Base-by-base conservation (phyloP, 2,113 vertebrate species). In the Ptyas mucosa region DNA sequence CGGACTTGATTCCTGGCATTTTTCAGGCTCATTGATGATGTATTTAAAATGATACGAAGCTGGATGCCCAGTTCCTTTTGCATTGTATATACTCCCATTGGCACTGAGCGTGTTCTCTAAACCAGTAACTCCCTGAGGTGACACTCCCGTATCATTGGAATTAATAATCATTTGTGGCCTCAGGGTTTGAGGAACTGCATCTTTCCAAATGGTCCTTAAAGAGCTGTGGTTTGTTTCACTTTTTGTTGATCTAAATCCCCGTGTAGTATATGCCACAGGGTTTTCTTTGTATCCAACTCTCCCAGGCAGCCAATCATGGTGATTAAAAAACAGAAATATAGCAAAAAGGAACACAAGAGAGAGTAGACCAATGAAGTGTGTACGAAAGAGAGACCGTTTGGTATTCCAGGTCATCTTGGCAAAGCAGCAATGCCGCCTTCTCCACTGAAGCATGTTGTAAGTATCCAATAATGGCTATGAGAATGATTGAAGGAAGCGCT, bases 401-500 rank as follows among this genome's bases (percentile, higher is more conserved):
- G 98, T 94, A 96, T 98, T 99, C 98, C 99, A 99, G 97, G 98
- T 99, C 99, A 99, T 99, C 97, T 99, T 99, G 96, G 98, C 98
- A 96, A 98, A 98, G 98, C 98, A 99, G 97, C 98, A 99, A 94
- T 98, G 98, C 92, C 99, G 97, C 92, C 98, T 97, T 93, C 98
- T 98, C 98, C 98, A 99, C 98, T 98, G 98, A 96, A 98, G 97
- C 99, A 99, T 99, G 97, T 96, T 99, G 98, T 97, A 96, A 93
- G 91, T 96, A 96, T 95, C 97, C 97, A 91, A 8, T 88, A 90
- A 24, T 93, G 96, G 69, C 11, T 93, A 9, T 87, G 95, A 94
- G 91, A 93, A 10, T 26, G 93, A 89, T 88, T 90, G 86, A 94
- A 88, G 64, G 58, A 93, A 94, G 75, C 55, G 90, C 15, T 93